phyloP scores from a whole-genome alignment of 2,888 invertebrate genomes.

The Drosophila mayaguana region DNA sequence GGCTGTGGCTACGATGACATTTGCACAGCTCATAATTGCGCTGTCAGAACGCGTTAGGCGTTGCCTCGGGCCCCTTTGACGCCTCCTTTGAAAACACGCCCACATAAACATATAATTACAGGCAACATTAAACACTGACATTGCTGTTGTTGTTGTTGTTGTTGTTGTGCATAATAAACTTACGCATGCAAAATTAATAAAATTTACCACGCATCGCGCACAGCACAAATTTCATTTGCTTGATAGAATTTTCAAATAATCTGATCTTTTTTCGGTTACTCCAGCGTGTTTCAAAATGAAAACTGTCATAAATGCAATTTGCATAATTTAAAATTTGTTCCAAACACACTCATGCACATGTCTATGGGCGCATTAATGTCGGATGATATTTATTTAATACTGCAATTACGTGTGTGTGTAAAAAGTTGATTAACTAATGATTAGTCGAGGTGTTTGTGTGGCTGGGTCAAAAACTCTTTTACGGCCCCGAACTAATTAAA shows the following conservation, averaged over 20 bases:
- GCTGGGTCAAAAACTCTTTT: slow-evolving; percentile 4
- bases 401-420: slow-evolving; percentile 34
- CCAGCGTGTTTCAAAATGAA: neutral
- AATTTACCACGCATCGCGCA: slow-evolving; percentile 69
- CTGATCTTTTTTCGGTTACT: neutral
- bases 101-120: slow-evolving; percentile 71
- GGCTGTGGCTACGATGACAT: slow-evolving; percentile 47
- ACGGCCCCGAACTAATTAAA: neutral
- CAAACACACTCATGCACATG: neutral
- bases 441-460: neutral
- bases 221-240: slow-evolving; percentile 67
- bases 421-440: slow-evolving; percentile 40
- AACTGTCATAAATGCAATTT: slow-evolving; percentile 65
- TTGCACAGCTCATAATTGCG: slow-evolving; percentile 65
- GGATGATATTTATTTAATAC: slow-evolving; percentile 55
- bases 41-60: slow-evolving; percentile 73
- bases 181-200: slow-evolving; percentile 78
- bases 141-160: slow-evolving; percentile 37
- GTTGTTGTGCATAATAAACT: slow-evolving; percentile 72
- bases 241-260: slow-evolving; percentile 70
- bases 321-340: slow-evolving; percentile 57
- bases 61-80: slow-evolving; percentile 20
- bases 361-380: slow-evolving; percentile 11
- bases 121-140: slow-evolving; percentile 72
- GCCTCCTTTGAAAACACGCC: neutral